These are phyloP conservation scores for Apodemia mormo DNA, from an alignment of 2,888 invertebrate species.

Conservation along the genomic window DNA sequence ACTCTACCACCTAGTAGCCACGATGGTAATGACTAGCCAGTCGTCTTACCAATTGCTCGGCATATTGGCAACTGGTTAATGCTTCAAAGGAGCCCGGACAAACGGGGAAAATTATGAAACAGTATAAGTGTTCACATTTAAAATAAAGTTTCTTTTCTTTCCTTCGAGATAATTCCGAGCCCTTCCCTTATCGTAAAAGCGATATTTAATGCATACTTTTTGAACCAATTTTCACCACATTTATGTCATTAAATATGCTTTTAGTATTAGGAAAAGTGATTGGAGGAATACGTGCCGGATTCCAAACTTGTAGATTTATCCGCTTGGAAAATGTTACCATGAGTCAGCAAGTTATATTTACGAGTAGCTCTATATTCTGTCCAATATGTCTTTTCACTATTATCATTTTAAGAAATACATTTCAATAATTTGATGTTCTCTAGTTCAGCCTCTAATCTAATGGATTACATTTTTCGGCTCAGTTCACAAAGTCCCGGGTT, in stretches of 20 bases:
- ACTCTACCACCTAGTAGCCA: no score
- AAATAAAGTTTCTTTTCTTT: neutral
- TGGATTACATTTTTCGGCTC: no score
- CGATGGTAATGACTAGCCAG: no score
- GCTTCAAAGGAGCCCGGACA: no score
- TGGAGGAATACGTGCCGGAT: constrained; percentile 3
- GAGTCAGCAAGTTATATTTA: neutral
- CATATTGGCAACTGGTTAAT: no score
- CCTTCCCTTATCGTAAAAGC: neutral
- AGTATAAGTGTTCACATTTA: no score
- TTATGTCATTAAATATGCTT: constrained; percentile 1
- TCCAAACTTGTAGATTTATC: constrained; percentile 6
- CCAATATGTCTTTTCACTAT: neutral
- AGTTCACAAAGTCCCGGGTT: no score
- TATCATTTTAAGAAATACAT: neutral
- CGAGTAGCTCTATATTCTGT: neutral
- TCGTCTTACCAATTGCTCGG: no score
- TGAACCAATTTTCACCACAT: neutral
- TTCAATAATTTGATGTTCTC: neutral
- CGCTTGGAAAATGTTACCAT: neutral
- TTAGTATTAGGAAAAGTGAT: neutral
- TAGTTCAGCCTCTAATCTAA: no score
- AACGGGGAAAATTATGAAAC: no score
- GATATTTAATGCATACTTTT: neutral
- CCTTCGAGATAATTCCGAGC: neutral